A percentile compares a stretch with the other conserved stretches of the same genome.
Evolutionary conservation across 2,888 invertebrate species (phyloP).

Genomic region (Morpho achilles): DNA sequence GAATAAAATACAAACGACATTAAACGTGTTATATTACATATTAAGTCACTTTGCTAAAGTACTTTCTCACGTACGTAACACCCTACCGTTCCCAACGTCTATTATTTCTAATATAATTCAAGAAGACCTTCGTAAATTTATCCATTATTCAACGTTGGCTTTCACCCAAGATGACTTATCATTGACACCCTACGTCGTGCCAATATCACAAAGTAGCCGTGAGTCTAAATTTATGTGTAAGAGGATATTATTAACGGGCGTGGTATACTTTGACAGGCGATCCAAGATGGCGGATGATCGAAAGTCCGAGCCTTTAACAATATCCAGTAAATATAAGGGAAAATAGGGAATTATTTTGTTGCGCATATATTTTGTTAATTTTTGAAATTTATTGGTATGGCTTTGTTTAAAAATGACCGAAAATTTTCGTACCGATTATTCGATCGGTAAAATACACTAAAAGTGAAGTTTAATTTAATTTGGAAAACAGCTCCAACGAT

Average conservation of each 20-base stretch:
- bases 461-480: too few species aligned
- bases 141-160: conserved; percentile 27
- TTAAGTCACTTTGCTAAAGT: conserved; percentile 3
- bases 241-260: conserved; percentile 16
- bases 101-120: conserved; percentile 17
- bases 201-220: conserved; percentile 21
- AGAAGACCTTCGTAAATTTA: conserved; percentile 23
- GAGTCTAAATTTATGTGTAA: conserved; percentile 25
- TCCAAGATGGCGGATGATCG: conserved; percentile 14
- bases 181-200: conserved; percentile 23
- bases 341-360: too few species aligned
- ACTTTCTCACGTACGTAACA: conserved; percentile 1
- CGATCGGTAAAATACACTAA: too few species aligned
- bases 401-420: too few species aligned
- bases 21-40: background rate
- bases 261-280: conserved; percentile 16
- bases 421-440: too few species aligned
- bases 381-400: too few species aligned
- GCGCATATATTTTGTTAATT: too few species aligned
- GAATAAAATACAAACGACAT: too few species aligned
- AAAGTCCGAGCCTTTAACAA: conserved; percentile 1
- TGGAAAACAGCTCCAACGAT: too few species aligned
- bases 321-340: background rate
- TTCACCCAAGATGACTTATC: conserved; percentile 27
- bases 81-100: background rate